phyloP scores from a whole-genome alignment of 2,888 invertebrate species.

The Druceiella hillmani region DNA sequence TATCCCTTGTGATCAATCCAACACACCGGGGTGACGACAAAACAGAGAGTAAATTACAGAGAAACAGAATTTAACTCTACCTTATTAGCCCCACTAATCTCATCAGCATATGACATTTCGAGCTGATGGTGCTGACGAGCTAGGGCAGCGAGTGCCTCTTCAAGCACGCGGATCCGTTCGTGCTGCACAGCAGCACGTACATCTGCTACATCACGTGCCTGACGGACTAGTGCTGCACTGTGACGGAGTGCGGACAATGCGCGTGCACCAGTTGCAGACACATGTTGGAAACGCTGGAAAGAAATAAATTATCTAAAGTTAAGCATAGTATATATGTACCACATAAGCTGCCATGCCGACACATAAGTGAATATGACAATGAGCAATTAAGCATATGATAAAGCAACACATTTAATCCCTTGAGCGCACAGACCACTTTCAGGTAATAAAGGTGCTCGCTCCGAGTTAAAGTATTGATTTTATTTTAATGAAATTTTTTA shows the following conservation, averaged over 20 bases:
- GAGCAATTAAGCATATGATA: no score
- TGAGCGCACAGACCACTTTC: no score
- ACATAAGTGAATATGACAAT: no score
- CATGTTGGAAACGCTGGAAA: slow-evolving; percentile 51
- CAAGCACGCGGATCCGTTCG: slow-evolving; percentile 60
- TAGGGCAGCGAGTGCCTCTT: slow-evolving; percentile 60
- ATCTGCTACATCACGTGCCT: slow-evolving; percentile 59
- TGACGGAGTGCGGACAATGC: slow-evolving; percentile 54
- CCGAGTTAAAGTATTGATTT: no score
- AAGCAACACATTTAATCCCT: no score
- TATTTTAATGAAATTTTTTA: no score
- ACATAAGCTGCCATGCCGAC: no score
- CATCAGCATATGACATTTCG: slow-evolving; percentile 58
- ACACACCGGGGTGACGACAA: neutral
- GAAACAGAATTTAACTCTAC: slow-evolving; percentile 5
- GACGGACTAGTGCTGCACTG: slow-evolving; percentile 57
- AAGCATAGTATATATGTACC: no score
- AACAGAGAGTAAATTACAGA: neutral
- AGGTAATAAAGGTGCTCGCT: no score
- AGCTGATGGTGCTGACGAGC: slow-evolving; percentile 63
- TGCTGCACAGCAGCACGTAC: no score
- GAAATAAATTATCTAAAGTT: no score
- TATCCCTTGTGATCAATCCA: no score
- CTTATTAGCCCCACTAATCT: slow-evolving; percentile 42
- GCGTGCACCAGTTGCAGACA: slow-evolving; percentile 52